Evolutionary conservation across 1,140 invertebrate species (phyloP), one percentile per base, ranked within the genome.

Genomic region (Chlorops oryzae): DNA sequence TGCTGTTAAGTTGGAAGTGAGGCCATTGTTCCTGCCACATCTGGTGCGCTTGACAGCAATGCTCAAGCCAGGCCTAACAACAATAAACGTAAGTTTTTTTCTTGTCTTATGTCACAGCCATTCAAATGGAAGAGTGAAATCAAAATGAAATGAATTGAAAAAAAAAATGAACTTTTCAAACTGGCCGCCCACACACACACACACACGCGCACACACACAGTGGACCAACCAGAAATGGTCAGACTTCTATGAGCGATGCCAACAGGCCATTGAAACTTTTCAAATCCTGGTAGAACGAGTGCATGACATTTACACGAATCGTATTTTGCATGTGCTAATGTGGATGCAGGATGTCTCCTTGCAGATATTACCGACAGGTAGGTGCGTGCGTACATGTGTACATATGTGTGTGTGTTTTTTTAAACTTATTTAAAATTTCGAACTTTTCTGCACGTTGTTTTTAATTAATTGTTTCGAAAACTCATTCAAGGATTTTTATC

Each of bases 221-320:
- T 72, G 70, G 70, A 72, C 65, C 12, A 62, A 70, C 57, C 66
- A 70, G 42, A 67, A 70, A 55, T 93, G 92, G 83, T 79, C 78
- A 62, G 72, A 80, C 48, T 81, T 92, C 79, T 80, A 84, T 80
- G 53, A 81, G 78, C 61, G 74, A 73, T 65, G 81, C 83, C 35
- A 80, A 81, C 54, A 75, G 27, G 84, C 86, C 7, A 84, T 96
- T 13, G 80, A 85, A 46, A 81, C 82, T 34, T 92, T 96, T 60
- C 86, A 92, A 71, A 80, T 90, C 5, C 75, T 96, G 12, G 85
- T 86, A 2, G 83, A 80, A 2, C 83, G 92, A 61, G 87, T 93
- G 12, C 90, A 94, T 62, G 92, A 96, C 64, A 85, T 96, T 37
- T 93, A 92, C 58, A 82, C 83, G n/a, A 94, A 94, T 67, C 82